phyloP scores from a whole-genome alignment of 2,888 invertebrate species.

The Salticus scenicus region DNA sequence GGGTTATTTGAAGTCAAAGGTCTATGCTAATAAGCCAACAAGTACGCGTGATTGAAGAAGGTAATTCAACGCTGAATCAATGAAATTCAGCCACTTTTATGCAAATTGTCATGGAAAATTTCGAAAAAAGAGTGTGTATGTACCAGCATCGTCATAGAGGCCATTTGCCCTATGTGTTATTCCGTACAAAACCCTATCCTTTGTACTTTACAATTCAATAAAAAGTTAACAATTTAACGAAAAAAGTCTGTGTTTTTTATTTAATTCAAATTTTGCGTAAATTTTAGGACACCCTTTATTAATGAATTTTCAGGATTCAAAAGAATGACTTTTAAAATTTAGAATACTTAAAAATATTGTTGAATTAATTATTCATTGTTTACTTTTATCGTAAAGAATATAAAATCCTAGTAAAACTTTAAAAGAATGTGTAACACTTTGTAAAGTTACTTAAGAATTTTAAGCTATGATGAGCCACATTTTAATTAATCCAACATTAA shows the following conservation, averaged over 20 bases:
- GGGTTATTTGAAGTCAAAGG: conserved; percentile 26
- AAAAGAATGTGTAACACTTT: no score
- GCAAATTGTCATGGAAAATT: conserved; percentile 18
- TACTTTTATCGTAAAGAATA: no score
- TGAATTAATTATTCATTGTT: no score
- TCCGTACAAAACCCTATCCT: conserved; percentile 22
- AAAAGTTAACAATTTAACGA: not conserved
- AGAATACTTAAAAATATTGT: no score
- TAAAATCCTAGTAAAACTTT: no score
- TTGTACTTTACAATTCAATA: not conserved
- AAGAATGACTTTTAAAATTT: no score
- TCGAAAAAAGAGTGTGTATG: conserved; percentile 3
- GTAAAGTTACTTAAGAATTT: no score
- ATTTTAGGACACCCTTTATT: not conserved
- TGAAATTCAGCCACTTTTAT: not conserved
- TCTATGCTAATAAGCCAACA: not conserved
- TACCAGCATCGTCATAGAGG: conserved; percentile 18
- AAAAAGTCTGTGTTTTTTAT: not conserved
- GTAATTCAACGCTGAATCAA: conserved; percentile 9
- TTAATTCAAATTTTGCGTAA: not conserved
- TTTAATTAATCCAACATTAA: no score
- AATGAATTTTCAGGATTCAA: no score
- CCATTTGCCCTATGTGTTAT: not conserved
- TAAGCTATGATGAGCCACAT: no score
- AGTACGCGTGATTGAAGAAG: not conserved